phyloP scores from a whole-genome alignment of 2,797 vertebrate species.

The Chrysocyon brachyurus region DNA sequence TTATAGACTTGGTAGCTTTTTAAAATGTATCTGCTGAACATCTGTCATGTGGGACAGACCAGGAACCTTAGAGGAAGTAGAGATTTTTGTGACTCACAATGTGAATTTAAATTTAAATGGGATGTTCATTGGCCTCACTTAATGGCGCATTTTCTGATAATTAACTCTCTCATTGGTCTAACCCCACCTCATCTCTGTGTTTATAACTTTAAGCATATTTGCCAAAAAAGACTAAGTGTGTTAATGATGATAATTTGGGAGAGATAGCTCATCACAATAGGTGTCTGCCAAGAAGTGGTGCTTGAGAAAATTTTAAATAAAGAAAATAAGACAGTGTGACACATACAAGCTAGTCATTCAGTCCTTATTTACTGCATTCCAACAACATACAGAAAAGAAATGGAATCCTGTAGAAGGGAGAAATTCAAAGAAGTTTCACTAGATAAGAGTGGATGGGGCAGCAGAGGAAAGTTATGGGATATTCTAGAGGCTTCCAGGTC shows the following conservation, averaged over 20 bases:
- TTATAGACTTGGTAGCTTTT: not conserved
- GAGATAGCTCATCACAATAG: constrained; percentile 18
- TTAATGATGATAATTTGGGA: not conserved
- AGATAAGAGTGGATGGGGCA: not conserved
- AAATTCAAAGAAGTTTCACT: not conserved
- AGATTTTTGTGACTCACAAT: constrained; percentile 39
- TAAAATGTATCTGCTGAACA: constrained; percentile 43
- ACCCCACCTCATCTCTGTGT: not conserved
- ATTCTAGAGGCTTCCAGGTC: not conserved
- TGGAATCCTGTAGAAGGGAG: not conserved
- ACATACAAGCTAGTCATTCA: not conserved
- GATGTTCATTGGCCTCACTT: not conserved
- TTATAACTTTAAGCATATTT: constrained; percentile 37
- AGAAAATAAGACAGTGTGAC: not conserved
- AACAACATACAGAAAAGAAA: not conserved
- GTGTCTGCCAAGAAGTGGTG: not conserved
- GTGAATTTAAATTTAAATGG: constrained; percentile 50
- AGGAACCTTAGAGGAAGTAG: not conserved
- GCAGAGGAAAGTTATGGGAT: not conserved
- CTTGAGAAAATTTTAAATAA: constrained; percentile 31
- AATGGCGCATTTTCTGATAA: constrained; percentile 17
- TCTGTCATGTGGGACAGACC: not conserved
- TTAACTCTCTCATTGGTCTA: constrained; percentile 5
- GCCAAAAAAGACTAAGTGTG: not conserved
- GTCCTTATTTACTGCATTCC: not conserved